A percentile compares a stretch with the other conserved stretches of the same genome.
Conservation (phyloP, 2,888 invertebrate genomes). For the Andrena marginata region DNA sequence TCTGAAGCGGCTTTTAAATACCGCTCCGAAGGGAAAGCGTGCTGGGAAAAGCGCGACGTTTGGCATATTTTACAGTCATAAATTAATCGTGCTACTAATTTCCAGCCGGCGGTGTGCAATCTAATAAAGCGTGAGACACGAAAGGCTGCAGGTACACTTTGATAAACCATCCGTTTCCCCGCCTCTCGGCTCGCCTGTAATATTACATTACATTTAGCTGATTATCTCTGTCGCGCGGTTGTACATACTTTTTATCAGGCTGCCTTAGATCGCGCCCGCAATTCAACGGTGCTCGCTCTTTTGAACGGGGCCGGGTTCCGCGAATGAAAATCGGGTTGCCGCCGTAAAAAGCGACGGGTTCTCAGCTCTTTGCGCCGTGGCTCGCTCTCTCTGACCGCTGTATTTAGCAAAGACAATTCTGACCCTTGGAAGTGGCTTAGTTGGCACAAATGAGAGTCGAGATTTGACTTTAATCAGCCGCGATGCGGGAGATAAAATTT, state of each 20-base stretch:
- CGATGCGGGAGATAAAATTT: background rate
- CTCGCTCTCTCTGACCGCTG: background rate
- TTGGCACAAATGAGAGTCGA: background rate
- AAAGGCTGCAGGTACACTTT: constrained; percentile 70
- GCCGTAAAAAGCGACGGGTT: background rate
- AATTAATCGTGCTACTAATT: constrained; percentile 72
- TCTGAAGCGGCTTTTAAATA: background rate
- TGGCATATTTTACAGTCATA: constrained; percentile 54
- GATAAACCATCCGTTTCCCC: constrained; percentile 65
- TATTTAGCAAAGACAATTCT: background rate
- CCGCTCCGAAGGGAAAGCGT: background rate
- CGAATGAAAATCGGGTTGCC: constrained; percentile 21
- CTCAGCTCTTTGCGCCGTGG: background rate
- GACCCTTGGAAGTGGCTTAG: background rate
- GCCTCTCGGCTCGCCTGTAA: constrained; percentile 52
- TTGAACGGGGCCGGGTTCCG: background rate
- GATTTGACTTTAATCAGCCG: background rate
- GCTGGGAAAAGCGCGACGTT: constrained; percentile 13
- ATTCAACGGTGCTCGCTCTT: constrained; percentile 31
- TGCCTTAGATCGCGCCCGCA: constrained; percentile 47
- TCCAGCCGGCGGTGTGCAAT: constrained; percentile 62
- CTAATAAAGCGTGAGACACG: constrained; percentile 75
- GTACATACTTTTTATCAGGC: constrained; percentile 50
- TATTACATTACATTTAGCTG: constrained; percentile 74
- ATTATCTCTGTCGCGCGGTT: constrained; percentile 64